Conservation (phyloP, 2,888 invertebrate genomes). For the Chrysomela aeneicollis region DNA sequence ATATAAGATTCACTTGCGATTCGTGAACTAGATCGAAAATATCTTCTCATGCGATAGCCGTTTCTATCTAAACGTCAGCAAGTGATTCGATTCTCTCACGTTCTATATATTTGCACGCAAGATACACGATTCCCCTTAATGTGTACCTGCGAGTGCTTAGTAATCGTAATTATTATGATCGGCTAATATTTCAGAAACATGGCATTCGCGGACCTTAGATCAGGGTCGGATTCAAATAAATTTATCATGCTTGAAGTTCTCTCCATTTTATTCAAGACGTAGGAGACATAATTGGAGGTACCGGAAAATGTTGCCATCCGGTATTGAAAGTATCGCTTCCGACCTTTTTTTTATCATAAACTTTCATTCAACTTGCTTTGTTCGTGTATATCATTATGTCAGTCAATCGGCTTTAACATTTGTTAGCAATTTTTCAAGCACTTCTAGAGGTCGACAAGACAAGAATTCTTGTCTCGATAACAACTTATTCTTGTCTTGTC, state of each 20-base stretch:
- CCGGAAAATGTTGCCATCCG: no score
- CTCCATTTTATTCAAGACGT: no score
- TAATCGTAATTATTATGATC: conserved; percentile 35
- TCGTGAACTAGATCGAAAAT: conserved; percentile 42
- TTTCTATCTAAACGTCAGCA: conserved; percentile 48
- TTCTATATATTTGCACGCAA: conserved; percentile 55
- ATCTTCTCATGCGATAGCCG: conserved; percentile 30
- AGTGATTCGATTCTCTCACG: conserved; percentile 56
- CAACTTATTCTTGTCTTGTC: no score
- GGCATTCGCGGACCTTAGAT: conserved; percentile 15
- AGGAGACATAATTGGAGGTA: no score
- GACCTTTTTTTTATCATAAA: no score
- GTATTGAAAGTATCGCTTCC: no score
- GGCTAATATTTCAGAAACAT: conserved; percentile 32
- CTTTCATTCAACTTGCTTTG: no score
- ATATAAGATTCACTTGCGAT: conserved; percentile 5
- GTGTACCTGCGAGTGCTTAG: conserved; percentile 30
- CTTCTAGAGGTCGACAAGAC: no score
- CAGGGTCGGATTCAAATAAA: neutral
- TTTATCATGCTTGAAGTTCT: neutral
- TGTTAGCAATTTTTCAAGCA: no score
- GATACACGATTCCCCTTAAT: conserved; percentile 33
- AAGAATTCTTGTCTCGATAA: no score
- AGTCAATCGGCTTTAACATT: no score
- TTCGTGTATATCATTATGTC: no score